Percentiles rank a stretch among this genome's conserved stretches.
Evolutionary conservation across 92 coral and sea anemone genomes (phyloP).

Genomic region (Phenganax subtilis): DNA sequence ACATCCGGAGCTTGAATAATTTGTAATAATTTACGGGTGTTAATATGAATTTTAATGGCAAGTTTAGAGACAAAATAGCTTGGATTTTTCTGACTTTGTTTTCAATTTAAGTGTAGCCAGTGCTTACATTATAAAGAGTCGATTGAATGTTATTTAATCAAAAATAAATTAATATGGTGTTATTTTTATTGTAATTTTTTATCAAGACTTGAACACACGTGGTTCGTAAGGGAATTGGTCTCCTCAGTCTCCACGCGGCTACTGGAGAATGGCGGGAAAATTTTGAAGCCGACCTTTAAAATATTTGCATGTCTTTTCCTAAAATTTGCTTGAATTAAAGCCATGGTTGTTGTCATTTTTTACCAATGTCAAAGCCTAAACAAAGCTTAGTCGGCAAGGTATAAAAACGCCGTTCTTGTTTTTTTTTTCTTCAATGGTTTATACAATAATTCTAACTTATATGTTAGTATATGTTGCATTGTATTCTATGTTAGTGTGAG

Average conservation of each 20-base stretch:
- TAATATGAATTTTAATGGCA: no score
- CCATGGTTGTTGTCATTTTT: not conserved
- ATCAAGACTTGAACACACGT: not conserved
- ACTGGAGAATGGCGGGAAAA: constrained; percentile 47
- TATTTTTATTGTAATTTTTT: not conserved
- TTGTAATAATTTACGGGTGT: no score
- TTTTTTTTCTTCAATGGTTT: no score
- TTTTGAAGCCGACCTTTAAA: constrained; percentile 14
- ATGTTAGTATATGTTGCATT: no score
- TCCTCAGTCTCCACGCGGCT: constrained; percentile 42
- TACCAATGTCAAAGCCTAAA: constrained; percentile 17
- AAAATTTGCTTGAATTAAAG: not conserved
- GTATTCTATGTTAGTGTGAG: no score
- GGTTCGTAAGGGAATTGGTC: not conserved
- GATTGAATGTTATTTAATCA: no score
- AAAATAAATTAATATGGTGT: not conserved
- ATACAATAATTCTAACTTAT: no score
- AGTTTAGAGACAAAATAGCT: no score
- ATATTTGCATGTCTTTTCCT: not conserved
- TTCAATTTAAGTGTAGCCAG: no score
- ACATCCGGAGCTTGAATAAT: no score
- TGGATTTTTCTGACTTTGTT: no score
- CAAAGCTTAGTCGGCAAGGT: constrained; percentile 21
- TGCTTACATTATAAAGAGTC: no score
- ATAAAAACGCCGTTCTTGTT: not conserved